Percentiles rank a stretch among this genome's conserved stretches.
phyloP scores from a whole-genome alignment of 1,140 invertebrate genomes.

The Periplaneta americana region DNA sequence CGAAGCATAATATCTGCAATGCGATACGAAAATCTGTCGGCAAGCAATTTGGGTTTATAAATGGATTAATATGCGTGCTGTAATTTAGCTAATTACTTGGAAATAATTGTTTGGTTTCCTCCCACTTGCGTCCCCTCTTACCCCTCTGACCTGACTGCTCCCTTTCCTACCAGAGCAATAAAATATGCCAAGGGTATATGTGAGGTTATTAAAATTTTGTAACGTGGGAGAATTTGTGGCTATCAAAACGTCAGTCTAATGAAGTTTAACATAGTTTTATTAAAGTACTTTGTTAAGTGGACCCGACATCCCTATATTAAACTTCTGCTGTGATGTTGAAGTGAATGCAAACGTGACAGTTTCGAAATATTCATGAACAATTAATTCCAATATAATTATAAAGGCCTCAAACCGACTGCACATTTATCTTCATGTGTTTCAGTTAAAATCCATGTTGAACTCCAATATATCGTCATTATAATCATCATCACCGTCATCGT shows the following conservation, averaged over 20 bases:
- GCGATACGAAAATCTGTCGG: not conserved
- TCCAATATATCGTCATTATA: too few species aligned
- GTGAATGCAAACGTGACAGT: too few species aligned
- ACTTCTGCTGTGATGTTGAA: not conserved
- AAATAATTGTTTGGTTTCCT: not conserved
- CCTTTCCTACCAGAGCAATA: not conserved
- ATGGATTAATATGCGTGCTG: not conserved
- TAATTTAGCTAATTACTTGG: not conserved
- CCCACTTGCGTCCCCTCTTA: too few species aligned
- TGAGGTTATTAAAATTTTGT: not conserved
- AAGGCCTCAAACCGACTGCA: too few species aligned
- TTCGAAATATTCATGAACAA: too few species aligned
- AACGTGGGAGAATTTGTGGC: not conserved
- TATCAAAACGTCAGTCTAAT: not conserved
- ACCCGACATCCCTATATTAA: not conserved
- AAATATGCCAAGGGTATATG: not conserved
- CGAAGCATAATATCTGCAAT: too few species aligned
- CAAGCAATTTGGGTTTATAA: not conserved
- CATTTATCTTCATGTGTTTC: too few species aligned
- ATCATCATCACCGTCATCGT: too few species aligned
- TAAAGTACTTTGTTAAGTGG: not conserved
- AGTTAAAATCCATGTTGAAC: too few species aligned
- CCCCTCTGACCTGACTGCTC: not conserved
- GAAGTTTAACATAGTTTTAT: not conserved
- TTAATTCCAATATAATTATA: too few species aligned